These are phyloP conservation scores for Pediacus dermestoides DNA, from an alignment of 2,888 invertebrate genomes.

Conservation along the genomic window DNA sequence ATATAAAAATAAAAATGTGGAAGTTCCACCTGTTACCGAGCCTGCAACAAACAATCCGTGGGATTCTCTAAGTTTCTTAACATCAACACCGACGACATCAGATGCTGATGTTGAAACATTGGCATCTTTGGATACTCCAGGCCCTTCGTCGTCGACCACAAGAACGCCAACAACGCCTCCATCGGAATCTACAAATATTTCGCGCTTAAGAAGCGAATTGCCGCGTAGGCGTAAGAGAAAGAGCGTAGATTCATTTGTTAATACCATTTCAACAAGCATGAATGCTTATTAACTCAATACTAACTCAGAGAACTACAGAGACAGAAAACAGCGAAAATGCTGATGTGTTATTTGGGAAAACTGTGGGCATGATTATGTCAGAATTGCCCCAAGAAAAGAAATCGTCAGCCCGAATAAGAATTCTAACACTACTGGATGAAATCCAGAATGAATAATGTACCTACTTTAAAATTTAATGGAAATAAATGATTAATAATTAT, in stretches of 20 bases:
- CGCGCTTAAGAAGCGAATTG: no score
- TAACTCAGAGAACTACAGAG: not conserved
- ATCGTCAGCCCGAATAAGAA: not conserved
- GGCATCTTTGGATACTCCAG: not conserved
- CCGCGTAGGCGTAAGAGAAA: no score
- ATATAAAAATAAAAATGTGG: not conserved
- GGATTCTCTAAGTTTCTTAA: not conserved
- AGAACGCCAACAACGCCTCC: not conserved
- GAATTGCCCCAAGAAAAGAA: not conserved
- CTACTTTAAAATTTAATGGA: no score
- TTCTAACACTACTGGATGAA: not conserved
- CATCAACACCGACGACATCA: not conserved
- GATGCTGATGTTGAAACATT: not conserved
- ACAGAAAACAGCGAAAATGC: no score
- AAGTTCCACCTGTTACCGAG: not conserved
- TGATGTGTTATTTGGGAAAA: not conserved
- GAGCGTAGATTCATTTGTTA: not conserved
- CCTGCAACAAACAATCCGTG: not conserved
- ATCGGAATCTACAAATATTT: not conserved
- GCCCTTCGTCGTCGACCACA: not conserved
- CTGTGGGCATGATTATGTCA: not conserved
- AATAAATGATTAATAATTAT: no score
- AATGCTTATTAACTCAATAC: not conserved
- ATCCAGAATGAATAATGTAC: not conserved
- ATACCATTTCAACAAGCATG: not conserved